phyloP scores from a whole-genome alignment of 1,140 invertebrate species.

The Nautilus pompilius region DNA sequence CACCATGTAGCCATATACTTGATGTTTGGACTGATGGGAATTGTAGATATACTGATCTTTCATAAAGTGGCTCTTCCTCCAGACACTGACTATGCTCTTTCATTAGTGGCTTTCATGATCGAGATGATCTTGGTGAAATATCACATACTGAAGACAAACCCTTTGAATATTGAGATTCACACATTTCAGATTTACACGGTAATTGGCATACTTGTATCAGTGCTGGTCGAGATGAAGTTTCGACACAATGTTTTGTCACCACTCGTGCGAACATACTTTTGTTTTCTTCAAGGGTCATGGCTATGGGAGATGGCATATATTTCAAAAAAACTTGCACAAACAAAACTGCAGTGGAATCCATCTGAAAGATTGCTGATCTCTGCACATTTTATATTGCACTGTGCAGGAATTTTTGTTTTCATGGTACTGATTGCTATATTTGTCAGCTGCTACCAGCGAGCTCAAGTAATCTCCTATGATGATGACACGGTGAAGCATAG shows the following conservation, averaged over 20 bases:
- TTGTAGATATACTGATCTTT: slow-evolving; percentile 53
- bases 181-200: slow-evolving; percentile 56
- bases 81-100: slow-evolving; percentile 54
- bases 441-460: slow-evolving; percentile 27
- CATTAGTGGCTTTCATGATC: slow-evolving; percentile 51
- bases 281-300: slow-evolving; percentile 59
- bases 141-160: slow-evolving; percentile 57
- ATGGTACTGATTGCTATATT: slow-evolving; percentile 42
- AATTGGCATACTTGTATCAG: slow-evolving; percentile 32
- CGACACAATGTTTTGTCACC: slow-evolving; percentile 48
- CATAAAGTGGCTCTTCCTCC: slow-evolving; percentile 50
- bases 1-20: slow-evolving; percentile 63
- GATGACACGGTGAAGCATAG: no score
- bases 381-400: slow-evolving; percentile 57
- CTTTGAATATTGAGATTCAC: slow-evolving; percentile 58
- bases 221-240: slow-evolving; percentile 52
- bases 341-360: slow-evolving; percentile 53
- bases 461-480: slow-evolving; percentile 19
- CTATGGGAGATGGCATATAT: slow-evolving; percentile 60
- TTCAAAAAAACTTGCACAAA: slow-evolving; percentile 56
- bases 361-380: slow-evolving; percentile 58
- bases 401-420: slow-evolving; percentile 39
- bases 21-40: slow-evolving; percentile 57
- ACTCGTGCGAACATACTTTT: slow-evolving; percentile 50
- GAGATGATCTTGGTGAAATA: slow-evolving; percentile 59